Conservation (phyloP, 2,888 invertebrate species). For the Carterocephalus palaemon region DNA sequence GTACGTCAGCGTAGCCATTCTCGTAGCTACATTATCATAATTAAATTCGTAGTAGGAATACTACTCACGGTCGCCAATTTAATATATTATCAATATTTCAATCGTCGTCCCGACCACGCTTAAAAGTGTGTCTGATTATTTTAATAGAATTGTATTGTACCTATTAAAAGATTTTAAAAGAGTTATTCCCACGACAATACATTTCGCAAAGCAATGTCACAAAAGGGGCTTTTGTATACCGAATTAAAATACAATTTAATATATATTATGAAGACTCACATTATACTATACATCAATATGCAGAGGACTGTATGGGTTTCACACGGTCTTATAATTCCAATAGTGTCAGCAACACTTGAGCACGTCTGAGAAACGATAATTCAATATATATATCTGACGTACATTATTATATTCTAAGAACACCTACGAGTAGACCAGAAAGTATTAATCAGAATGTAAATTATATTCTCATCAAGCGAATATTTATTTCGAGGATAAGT, state of each 20-base stretch:
- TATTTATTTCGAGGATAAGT: no score
- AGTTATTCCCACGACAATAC: constrained; percentile 5
- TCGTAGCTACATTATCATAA: constrained; percentile 43
- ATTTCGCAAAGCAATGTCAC: constrained; percentile 5
- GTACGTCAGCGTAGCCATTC: constrained; percentile 42
- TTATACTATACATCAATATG: constrained; percentile 13
- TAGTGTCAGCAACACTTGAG: constrained; percentile 24
- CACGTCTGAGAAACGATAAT: constrained; percentile 24
- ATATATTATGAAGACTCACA: no score
- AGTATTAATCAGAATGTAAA: constrained; percentile 15
- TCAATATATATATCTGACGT: no score
- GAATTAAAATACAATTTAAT: not conserved
- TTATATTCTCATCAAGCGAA: not conserved
- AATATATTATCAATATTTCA: constrained; percentile 23
- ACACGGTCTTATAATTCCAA: constrained; percentile 26
- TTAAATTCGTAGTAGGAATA: constrained; percentile 36
- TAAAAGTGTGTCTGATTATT: constrained; percentile 15
- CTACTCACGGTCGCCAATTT: constrained; percentile 29
- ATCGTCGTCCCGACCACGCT: not conserved
- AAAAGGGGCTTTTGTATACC: constrained; percentile 4
- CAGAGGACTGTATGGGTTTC: constrained; percentile 11
- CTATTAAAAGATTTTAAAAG: constrained; percentile 3
- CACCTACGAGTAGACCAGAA: no score
- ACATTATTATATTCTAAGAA: constrained; percentile 22
- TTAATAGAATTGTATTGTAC: constrained; percentile 5